Evolutionary conservation across 2,888 invertebrate species (phyloP), one percentile per base, ranked within the genome.

Genomic region (Diarsia rubi): DNA sequence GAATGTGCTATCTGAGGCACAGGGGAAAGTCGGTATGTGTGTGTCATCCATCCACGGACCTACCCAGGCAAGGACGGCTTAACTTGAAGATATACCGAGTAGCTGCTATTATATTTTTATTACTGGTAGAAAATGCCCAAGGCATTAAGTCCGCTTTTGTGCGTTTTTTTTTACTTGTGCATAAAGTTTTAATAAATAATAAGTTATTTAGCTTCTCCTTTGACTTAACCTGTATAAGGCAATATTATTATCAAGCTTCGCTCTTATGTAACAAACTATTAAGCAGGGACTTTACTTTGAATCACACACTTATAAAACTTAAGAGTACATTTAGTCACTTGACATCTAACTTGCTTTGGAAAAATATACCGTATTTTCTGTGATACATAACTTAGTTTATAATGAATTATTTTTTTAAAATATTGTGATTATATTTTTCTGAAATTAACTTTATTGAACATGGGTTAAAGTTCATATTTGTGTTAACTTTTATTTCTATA

Each of bases 241-340:
- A 31, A 52, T 42, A 62, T 42, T 70, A 27, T 19, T 9, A 21
- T 16, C 8, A 42, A 52, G 11, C 45, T n/a, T 49, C 24, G 31
- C 37, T 27, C 37, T 44, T 49, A 44, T 24, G 9, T 42, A 47
- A 42, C 37, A 11, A 24, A 6, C 21, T 19, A 70, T 71, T 54
- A 16, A 44, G 14, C 14, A 31, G 76, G 76, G 76, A 76, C 76
- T 79, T 76, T 71, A 76, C 76, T 31, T 47, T 60, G 62, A n/a
- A 8, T 31, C 60, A 75, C 52, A 71, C 47, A 76, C 71, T 16
- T 14, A 27, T 70, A 44, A 9, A 27, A 44, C 4, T 37, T 52
- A 16, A 69, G 62, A 63, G 37, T 79, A 45, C 62, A 71, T 54
- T 71, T 70, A 69, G 12, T 45, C 60, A 78, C 78, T 69, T 69